Conservation (phyloP, 2,797 vertebrate genomes). For the Pangasius krempfi region DNA sequence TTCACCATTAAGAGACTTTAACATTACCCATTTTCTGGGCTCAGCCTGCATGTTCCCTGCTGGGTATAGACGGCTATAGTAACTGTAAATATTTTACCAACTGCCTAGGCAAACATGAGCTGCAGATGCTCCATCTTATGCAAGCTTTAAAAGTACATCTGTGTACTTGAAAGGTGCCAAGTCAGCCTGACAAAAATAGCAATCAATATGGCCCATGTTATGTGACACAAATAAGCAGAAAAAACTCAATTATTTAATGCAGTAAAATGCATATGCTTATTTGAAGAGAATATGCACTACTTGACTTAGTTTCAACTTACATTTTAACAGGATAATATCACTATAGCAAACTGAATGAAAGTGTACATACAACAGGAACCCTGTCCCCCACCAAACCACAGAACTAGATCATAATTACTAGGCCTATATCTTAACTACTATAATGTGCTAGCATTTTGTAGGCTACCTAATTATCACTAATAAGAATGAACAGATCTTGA, state of each 20-base stretch:
- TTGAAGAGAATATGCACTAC: background rate
- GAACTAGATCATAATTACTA: background rate
- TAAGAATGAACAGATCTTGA: background rate
- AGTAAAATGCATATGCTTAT: background rate
- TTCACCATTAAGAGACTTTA: background rate
- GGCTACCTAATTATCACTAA: background rate
- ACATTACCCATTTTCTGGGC: background rate
- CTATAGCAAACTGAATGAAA: background rate
- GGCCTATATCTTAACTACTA: background rate
- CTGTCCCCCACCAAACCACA: background rate
- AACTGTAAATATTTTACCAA: constrained; percentile 5
- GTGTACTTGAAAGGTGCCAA: background rate
- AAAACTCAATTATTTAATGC: background rate
- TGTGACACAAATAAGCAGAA: background rate
- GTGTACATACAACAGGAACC: background rate
- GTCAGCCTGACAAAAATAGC: background rate
- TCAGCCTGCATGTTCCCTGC: background rate
- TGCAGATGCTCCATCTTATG: constrained; percentile 11
- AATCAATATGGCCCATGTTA: background rate
- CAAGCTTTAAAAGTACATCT: constrained; percentile 23
- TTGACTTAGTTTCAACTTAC: background rate
- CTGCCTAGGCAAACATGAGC: constrained; percentile 1
- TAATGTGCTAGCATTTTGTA: background rate
- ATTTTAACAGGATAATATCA: background rate
- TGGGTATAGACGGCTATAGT: background rate